Percentiles rank a stretch among this genome's conserved stretches.
These are phyloP conservation scores for Istiophorus platypterus DNA, from an alignment of 2,113 vertebrate genomes.

Conservation along the genomic window DNA sequence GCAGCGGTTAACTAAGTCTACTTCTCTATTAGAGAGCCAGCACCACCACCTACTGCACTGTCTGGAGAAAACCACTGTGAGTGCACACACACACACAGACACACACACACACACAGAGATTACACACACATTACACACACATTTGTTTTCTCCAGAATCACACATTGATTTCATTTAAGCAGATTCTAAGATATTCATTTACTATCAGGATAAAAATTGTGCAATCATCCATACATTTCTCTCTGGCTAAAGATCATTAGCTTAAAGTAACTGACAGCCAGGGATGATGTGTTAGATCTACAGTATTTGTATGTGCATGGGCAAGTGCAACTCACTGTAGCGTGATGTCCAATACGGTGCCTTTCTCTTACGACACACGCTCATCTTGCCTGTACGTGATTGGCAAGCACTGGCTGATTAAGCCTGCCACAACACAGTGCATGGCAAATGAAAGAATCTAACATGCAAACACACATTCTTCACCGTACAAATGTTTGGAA, in stretches of 20 bases:
- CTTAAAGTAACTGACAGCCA: conserved; percentile 11
- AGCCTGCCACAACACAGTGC: conserved; percentile 8
- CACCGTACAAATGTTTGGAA: conserved; percentile 4
- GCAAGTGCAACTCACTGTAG: conserved; percentile 21
- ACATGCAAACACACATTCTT: not conserved
- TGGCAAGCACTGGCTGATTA: not conserved
- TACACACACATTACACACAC: not conserved
- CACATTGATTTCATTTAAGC: not conserved
- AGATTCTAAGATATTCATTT: not conserved
- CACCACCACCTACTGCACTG: conserved; percentile 99
- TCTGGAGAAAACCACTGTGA: conserved; percentile 99
- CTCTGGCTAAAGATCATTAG: conserved; percentile 16
- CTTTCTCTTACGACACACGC: conserved; percentile 24
- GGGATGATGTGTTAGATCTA: conserved; percentile 1
- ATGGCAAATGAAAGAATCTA: not conserved
- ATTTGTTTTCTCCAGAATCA: not conserved
- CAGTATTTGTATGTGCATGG: conserved; percentile 17
- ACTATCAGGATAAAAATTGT: not conserved
- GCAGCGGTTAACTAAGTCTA: conserved; percentile 88
- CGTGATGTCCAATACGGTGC: conserved; percentile 37
- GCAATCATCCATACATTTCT: not conserved
- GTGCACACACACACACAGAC: conserved; percentile 64
- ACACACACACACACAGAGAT: not conserved
- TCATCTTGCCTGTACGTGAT: conserved; percentile 18
- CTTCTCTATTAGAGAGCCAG: conserved; percentile 95